Base-by-base conservation (phyloP, 2,113 vertebrate species). In the Oxyura jamaicensis region DNA sequence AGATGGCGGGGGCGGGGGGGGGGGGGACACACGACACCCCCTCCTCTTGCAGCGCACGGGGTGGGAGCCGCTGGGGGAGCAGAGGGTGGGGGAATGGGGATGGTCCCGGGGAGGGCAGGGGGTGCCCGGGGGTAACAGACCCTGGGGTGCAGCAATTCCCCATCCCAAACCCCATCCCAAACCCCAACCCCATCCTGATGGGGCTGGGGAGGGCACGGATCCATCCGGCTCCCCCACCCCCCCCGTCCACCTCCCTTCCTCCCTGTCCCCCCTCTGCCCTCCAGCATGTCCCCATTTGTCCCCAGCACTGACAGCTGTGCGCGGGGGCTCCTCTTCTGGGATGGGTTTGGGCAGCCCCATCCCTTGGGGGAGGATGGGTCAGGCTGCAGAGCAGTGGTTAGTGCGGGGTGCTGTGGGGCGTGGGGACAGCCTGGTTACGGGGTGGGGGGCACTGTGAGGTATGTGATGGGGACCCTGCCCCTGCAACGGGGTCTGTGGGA, bases 141-240 rank as follows among this genome's bases (percentile, higher is more conserved):
- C 4, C 7, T 0, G 1, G 11, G 28, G 8, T 33, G 52, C 52
- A 82, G 36, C 9, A 2, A 42, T 66, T 41, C 28, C 63, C 20
- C 63, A 29, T 21, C 39, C 39, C 36, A 31, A 66, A 29, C 28
- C 63, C 20, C 63, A 29, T 21, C 39, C 39, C 36, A 31, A 66
- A 29, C 35, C n/a, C 8, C 58, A 50, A 2, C 25, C 6, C 19
- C 42, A 36, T 26, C 58, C 22, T 21, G 5, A 22, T 6, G 19
- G 44, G 44, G 15, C 35, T 50, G 20, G 44, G 50, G 23, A 77
- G 10, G n/a, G 58, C n/a, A 60, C 25, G 17, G 39, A 31, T 59
- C 73, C 31, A 75, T n/a, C 35, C 4, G 17, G 14, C 20, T 50
- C 44, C 26, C 44, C 75, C 26, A 9, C 52, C 13, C 23, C 8